Evolutionary conservation across 2,888 invertebrate genomes (phyloP), one percentile per base, ranked within the genome.

Genomic region (Eucera pruinosa): DNA sequence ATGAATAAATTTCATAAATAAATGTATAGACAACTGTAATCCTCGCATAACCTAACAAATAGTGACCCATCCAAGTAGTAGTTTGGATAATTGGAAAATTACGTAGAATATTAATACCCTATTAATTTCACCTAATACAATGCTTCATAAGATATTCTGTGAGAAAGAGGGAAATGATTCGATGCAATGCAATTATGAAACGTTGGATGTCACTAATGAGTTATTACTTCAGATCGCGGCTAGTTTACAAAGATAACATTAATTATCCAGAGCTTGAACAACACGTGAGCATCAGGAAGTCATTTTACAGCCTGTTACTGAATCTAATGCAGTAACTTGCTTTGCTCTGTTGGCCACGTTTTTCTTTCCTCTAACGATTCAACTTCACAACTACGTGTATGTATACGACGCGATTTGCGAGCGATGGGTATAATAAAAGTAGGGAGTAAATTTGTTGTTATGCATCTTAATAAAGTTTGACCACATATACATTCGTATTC

Each of bases 201-300:
- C 60, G 33, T 55, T 57, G 52, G 62, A 39, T 62, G 67, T 66
- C 65, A 30, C 61, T 82, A 79, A 83, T 75, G 80, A 84, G 70
- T 72, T 84, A 72, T 71, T 47, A 65, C 61, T 20, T 55, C 62
- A 62, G 72, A 76, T 84, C 58, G 64, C 58, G 80, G 39, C 70
- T 54, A 69, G 65, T 67, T 81, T 70, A 67, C 72, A 45, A 57
- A 75, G 81, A 82, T 77, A 81, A 80, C 82, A 82, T 86, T 80
- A 85, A 87, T 88, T 88, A 86, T 74, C 69, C 65, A 52, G 50
- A 76, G 30, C 36, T 64, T n/a, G 54, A 65, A 78, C 45, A 76
- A 52, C 62, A 48, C 30, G 20, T 15, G 39, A 50, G 64, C 80
- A 84, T 79, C 77, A 85, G 86, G 81, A 87, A 88, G 85, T 86